Base-by-base conservation (phyloP, 37 sponge, comb jelly and placozoan species). In the Crambe crambe region DNA sequence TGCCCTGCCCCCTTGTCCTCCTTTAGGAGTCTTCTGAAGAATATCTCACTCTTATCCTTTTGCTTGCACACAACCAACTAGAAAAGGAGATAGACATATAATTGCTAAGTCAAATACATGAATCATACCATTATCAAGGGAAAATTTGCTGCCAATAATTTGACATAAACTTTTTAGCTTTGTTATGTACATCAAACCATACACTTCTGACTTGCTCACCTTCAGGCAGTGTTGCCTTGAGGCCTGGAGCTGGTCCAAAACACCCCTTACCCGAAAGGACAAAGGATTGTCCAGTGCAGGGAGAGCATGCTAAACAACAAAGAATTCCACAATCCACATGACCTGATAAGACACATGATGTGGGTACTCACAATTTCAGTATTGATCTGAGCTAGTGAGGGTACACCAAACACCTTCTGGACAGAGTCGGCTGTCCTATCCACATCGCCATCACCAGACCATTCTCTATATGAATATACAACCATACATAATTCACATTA, bases 391-490 rank as follows among this genome's bases (percentile, higher is more conserved):
- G 85, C 84, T 20, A 41, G 44, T 30, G 88, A 90, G 34, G 66
- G 41, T 25, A 83, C 90, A 51, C 91, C 94, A 76, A 94, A 94
- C 64, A 94, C 71, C 31, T 87, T 64, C 20, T 59, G 51, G 17
- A 89, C 42, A 43, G 83, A 86, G 38, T 89, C 91, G 47, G 60
- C 38, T 82, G 83, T 0, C 97, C 97, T 31, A 94, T 70, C 97
- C 97, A 97, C 47, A 97, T n/a, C 73, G 94, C 87, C 73, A 91
- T 74, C 39, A 82, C 72, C 18, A 97, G 37, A 2, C 97, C 97
- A 86, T 97, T 97, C 58, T 94, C 95, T 94, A 54, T 26, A 85
- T 18, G n/a, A n/a, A n/a, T n/a, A n/a, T n/a, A n/a, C n/a, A n/a
- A n/a, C n/a, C n/a, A n/a, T n/a, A n/a, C n/a, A n/a, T n/a, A n/a